Conservation (phyloP, 2,797 vertebrate species). For the Poeciliopsis presidionis region DNA sequence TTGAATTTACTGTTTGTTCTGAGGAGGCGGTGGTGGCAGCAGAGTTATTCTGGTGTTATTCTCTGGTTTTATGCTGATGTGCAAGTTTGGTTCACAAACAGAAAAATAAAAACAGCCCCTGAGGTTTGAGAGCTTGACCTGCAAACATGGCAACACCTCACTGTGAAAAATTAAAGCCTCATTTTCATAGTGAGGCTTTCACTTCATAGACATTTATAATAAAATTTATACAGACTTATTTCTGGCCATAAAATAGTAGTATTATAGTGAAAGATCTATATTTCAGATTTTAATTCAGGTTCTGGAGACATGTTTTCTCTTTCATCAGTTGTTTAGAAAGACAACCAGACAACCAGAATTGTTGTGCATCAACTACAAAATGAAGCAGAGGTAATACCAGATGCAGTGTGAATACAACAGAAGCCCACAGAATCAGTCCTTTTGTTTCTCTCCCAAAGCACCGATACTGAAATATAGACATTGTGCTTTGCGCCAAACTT, state of each 20-base stretch:
- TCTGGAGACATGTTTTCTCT: background rate
- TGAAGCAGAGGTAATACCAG: background rate
- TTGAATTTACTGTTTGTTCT: background rate
- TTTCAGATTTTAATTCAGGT: background rate
- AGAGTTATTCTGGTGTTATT: background rate
- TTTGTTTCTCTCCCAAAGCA: background rate
- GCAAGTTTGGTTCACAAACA: conserved; percentile 12
- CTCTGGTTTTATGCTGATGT: conserved; percentile 17
- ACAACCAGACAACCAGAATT: background rate
- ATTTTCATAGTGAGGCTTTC: conserved; percentile 42
- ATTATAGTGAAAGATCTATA: background rate
- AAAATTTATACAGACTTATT: background rate
- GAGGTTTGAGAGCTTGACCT: conserved; percentile 7
- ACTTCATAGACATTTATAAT: background rate
- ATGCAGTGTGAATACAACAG: background rate
- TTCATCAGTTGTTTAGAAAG: background rate
- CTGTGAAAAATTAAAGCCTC: background rate
- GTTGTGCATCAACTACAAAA: background rate
- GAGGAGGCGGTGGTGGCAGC: background rate
- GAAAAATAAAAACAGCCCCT: conserved; percentile 17
- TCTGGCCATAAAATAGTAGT: background rate
- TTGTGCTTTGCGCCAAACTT: background rate
- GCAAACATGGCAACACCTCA: conserved; percentile 21
- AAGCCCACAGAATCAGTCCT: background rate
- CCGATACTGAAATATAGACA: background rate